Conservation (phyloP, 2,113 vertebrate genomes). For the Cinclus cinclus region DNA sequence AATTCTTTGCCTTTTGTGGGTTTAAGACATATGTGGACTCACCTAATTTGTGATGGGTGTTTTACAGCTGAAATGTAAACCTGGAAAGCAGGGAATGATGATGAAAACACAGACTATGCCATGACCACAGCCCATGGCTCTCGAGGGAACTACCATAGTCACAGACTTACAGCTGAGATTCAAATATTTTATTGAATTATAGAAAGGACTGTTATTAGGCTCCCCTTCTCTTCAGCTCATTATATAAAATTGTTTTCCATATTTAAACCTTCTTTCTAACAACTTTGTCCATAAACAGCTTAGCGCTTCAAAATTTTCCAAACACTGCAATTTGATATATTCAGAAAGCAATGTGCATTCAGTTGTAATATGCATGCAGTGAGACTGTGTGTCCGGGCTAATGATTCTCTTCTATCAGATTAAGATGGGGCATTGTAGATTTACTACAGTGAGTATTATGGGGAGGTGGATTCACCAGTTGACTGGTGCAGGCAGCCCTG, state of each 20-base stretch:
- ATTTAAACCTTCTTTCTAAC: background rate
- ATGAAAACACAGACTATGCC: background rate
- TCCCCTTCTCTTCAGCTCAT: background rate
- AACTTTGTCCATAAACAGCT: background rate
- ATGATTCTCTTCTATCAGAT: background rate
- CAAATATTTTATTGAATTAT: slow-evolving; percentile 28
- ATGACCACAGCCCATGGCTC: background rate
- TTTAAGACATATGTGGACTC: background rate
- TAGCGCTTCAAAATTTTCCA: background rate
- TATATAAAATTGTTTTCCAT: background rate
- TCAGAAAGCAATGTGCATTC: background rate
- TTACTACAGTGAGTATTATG: background rate
- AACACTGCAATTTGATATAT: background rate
- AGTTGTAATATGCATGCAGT: background rate
- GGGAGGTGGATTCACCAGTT: background rate
- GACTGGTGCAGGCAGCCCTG: background rate
- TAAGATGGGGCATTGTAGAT: background rate
- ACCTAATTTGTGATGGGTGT: background rate
- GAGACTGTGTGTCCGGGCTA: background rate
- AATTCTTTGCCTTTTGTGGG: background rate
- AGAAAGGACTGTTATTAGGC: slow-evolving; percentile 1
- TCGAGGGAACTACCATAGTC: accelerated
- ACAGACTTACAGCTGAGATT: background rate
- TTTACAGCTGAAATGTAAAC: background rate
- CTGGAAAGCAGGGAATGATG: background rate